phyloP scores from a whole-genome alignment of 2,888 invertebrate species.

The Drosophila fungiperda region DNA sequence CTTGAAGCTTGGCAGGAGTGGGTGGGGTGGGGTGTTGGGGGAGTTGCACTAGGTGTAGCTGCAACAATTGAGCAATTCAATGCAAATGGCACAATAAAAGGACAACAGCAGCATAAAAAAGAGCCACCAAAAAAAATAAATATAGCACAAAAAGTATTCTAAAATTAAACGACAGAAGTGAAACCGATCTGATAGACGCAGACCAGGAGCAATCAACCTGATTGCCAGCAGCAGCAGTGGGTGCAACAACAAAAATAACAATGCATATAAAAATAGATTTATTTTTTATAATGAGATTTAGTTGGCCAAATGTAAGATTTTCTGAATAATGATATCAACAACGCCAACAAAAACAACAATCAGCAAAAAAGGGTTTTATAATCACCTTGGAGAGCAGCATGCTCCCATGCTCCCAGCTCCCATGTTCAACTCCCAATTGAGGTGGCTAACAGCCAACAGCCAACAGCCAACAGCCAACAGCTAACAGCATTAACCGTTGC shows the following conservation, averaged over 20 bases:
- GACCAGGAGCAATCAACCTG: conserved; percentile 57
- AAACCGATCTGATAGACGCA: conserved; percentile 9
- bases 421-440: conserved; percentile 50
- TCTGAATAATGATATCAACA: conserved; percentile 58
- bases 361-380: conserved; percentile 64
- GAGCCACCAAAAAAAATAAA: conserved; percentile 12
- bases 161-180: conserved; percentile 35
- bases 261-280: conserved; percentile 14
- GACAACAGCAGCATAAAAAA: conserved; percentile 24
- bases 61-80: conserved; percentile 50
- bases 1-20: background rate
- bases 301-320: conserved; percentile 37
- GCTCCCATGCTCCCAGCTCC: conserved; percentile 35
- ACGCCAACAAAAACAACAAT: background rate
- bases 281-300: conserved; percentile 33
- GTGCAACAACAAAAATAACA: background rate
- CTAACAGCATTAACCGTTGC: conserved; percentile 64
- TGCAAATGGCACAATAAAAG: conserved; percentile 37
- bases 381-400: conserved; percentile 64
- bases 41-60: conserved; percentile 7
- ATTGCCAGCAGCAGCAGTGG: conserved; percentile 50
- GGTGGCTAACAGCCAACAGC: conserved; percentile 14
- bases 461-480: conserved; percentile 4
- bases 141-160: conserved; percentile 19
- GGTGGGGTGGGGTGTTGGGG: background rate